Base-by-base conservation (phyloP, 2,797 vertebrate species). In the Limnodromus scolopaceus region DNA sequence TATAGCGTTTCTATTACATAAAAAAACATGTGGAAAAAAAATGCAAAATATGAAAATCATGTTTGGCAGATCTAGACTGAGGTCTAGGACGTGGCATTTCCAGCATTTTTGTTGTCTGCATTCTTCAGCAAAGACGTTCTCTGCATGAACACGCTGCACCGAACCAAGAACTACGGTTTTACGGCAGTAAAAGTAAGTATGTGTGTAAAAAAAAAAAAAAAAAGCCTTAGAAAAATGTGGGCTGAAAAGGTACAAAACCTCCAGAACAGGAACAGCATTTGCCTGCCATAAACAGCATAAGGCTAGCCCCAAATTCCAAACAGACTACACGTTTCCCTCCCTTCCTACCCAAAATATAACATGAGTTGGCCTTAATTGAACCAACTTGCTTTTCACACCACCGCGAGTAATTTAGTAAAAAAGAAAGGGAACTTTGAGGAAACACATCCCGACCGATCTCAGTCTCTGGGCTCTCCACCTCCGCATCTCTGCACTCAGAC, bases 221-320 rank as follows among this genome's bases (percentile, higher is more conserved):
- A 19, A 3, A 8, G 8, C 17, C 55, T 72, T 46, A 14, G 27
- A 53, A 75, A 93, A 93, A 61, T 7, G 34, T 36, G 63, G 77
- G 63, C 41, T 32, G 51, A 51, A 77, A 76, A 94, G 64, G 85
- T 68, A 83, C 70, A 89, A 95, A 84, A 28, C 66, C 87, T 91
- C 88, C 87, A 69, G 70, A 88, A 84, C 18, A 86, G 82, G 65
- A 92, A 84, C 85, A 86, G 96, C 85, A 32, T 38, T 93, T 87
- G 70, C 85, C 93, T 95, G 92, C 89, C 89, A 92, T 23, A 38
- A 81, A 81, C 87, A 88, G 70, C 85, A 23, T 16, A 57, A 76
- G 74, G 89, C 91, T 91, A 84, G 91, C 87, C 89, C 72, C 94
- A 78, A 89, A 94, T 93, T 95, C 94, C 93, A 93, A 92, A 64